Evolutionary conservation across 2,113 vertebrate species (phyloP).

Genomic region (Albula glossodonta): DNA sequence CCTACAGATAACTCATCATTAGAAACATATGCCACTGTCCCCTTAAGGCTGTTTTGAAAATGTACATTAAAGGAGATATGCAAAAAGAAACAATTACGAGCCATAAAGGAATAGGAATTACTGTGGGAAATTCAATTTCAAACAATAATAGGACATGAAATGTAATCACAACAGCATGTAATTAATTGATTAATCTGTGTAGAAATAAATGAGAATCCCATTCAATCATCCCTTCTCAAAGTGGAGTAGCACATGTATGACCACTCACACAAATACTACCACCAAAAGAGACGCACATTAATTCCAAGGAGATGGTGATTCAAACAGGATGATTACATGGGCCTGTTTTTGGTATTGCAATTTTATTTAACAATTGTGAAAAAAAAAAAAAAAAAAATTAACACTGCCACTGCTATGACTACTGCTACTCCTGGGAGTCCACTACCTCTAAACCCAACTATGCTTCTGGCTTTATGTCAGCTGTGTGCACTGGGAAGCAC

Average conservation of each 20-base stretch:
- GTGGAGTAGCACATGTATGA: not conserved
- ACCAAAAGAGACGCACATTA: not conserved
- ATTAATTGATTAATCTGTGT: not conserved
- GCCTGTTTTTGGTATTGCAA: not conserved
- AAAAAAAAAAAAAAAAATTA: not conserved
- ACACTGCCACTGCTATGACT: not conserved
- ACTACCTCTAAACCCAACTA: too few species aligned
- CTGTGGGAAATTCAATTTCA: not conserved
- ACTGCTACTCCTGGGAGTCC: too few species aligned
- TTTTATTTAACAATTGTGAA: not conserved
- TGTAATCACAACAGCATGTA: not conserved
- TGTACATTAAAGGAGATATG: not conserved
- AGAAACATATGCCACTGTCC: not conserved
- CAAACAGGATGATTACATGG: not conserved
- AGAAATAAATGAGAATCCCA: not conserved
- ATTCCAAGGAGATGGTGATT: not conserved
- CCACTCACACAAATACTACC: not conserved
- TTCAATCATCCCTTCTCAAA: not conserved
- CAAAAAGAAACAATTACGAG: not conserved
- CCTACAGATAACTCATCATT: not conserved
- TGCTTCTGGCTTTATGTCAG: not conserved
- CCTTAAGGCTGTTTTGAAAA: not conserved
- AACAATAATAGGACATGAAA: slow-evolving; percentile 7
- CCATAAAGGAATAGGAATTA: not conserved
- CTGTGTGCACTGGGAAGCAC: not conserved